Evolutionary conservation across 2,797 vertebrate genomes (phyloP), one percentile per base, ranked within the genome.

Genomic region (Propithecus perrieri): DNA sequence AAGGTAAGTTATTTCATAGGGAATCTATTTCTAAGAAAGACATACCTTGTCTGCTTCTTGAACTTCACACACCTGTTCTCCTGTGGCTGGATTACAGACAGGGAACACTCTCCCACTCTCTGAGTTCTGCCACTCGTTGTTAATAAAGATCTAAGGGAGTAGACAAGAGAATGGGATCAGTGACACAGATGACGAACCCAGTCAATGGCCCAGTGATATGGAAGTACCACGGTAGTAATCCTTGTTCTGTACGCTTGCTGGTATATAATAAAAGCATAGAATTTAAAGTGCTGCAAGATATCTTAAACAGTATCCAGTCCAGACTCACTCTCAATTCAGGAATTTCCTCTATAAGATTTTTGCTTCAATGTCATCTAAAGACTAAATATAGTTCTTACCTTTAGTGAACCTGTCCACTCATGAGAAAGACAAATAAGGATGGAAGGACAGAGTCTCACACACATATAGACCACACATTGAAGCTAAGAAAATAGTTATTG

Each of bases 61-160:
- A 97, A 99, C 99, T 91, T 99, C 99, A 98, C 99, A 99, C 98
- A 99, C 99, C 98, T 99, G 99, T 96, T 99, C 99, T 97, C 99
- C 99, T 2, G 99, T 99, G n/a, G 99, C 99, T 7, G 99, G 99
- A 97, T 99, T 99, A 97, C 98, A 99, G 24, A 99, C 98, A 9
- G 99, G 98, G 97, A 99, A 99, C 38, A 99, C 98, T 97, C 99
- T 99, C 57, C 99, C 99, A 30, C 99, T 99, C 91, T 99, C 99
- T 6, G 99, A 99, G 98, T 99, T 99, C 74, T 99, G 99, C 99
- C 99, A 99, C 95, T 99, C 99, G 26, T 99, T 99, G 98, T 99
- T 99, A 98, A 99, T 99, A 98, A 99, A 99, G 98, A 99, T 99
- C 99, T 99, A 98, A 55, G 98, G 96, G 91, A 76, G 76, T 0